phyloP scores from a whole-genome alignment of 2,888 invertebrate genomes.

The Mactromeris polynyma region DNA sequence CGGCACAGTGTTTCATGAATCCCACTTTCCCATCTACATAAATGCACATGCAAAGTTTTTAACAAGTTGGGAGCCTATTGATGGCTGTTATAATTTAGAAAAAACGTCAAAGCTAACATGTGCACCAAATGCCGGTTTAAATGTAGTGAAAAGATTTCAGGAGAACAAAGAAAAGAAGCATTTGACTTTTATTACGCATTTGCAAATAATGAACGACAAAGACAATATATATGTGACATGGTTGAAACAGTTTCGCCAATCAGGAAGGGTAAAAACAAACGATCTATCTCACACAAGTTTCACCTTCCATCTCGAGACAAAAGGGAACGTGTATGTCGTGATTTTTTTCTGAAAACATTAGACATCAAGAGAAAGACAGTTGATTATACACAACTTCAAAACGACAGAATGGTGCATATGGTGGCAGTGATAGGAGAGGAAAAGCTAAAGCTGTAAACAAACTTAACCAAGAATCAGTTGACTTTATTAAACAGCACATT shows the following conservation, averaged over 20 bases:
- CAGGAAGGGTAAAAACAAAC: slow-evolving; percentile 28
- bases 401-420: slow-evolving; percentile 48
- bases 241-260: slow-evolving; percentile 31
- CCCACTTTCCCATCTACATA: too few relatives aligned
- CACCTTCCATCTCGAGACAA: too few relatives aligned
- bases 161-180: slow-evolving; percentile 40
- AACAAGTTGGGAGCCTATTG: too few relatives aligned
- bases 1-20: too few relatives aligned
- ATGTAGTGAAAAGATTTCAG: too few relatives aligned
- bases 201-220: slow-evolving; percentile 51
- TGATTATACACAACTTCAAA: slow-evolving; percentile 49
- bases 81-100: too few relatives aligned
- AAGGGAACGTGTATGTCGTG: slow-evolving; percentile 56
- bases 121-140: too few relatives aligned
- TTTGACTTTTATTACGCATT: slow-evolving; percentile 51
- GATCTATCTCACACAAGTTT: slow-evolving; percentile 33
- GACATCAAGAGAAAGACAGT: slow-evolving; percentile 58
- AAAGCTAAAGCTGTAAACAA: slow-evolving; percentile 42
- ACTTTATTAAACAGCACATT: slow-evolving; percentile 18
- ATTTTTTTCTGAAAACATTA: slow-evolving; percentile 57
- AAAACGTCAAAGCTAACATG: too few relatives aligned
- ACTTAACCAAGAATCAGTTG: slow-evolving; percentile 32
- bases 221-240: slow-evolving; percentile 61
- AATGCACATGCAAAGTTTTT: too few relatives aligned
- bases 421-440: slow-evolving; percentile 43